These are phyloP conservation scores for Rhipidura dahli DNA, from an alignment of 2,113 vertebrate species.

Conservation along the genomic window DNA sequence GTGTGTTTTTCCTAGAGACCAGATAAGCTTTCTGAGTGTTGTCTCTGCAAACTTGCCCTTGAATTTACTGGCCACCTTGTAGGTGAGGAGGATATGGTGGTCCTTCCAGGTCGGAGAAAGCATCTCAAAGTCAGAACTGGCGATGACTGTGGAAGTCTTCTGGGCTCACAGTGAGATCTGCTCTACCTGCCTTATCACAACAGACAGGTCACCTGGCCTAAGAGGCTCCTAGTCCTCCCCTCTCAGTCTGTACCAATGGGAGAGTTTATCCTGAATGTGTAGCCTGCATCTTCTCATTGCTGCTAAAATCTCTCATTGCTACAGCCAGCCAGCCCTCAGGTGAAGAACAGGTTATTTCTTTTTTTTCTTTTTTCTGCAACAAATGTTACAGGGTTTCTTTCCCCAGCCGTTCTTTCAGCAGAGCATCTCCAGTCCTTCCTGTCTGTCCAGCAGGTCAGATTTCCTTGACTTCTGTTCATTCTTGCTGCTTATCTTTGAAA, in stretches of 20 bases:
- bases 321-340: background rate
- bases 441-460: background rate
- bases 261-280: background rate
- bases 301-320: background rate
- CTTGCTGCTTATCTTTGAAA: background rate
- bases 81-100: background rate
- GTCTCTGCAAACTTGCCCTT: background rate
- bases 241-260: background rate
- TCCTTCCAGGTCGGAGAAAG: background rate
- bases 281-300: background rate
- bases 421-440: background rate
- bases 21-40: background rate
- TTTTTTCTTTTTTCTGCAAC: background rate
- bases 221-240: background rate
- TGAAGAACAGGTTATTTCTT: background rate
- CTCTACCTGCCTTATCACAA: background rate
- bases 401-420: background rate
- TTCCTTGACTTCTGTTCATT: background rate
- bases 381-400: background rate
- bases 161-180: background rate
- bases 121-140: background rate
- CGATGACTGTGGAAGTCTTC: accelerated
- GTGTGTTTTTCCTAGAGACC: background rate
- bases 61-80: background rate
- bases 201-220: background rate